Base-by-base conservation (phyloP, 2,797 vertebrate species). In the Sebastes vulpes region DNA sequence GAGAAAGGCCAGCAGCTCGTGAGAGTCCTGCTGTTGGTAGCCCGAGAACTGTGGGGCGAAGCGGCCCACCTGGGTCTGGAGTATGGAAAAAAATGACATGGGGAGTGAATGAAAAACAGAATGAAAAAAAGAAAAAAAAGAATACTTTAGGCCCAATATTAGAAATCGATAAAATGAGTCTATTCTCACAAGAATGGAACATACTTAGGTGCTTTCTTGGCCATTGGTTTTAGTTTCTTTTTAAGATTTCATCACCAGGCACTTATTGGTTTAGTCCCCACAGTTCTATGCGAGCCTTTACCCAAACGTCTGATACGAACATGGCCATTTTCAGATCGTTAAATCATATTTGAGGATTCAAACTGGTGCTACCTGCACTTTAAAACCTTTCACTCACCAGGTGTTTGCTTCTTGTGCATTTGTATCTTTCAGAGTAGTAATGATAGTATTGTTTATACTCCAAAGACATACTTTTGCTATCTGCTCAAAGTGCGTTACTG, bases 41-140 rank as follows among this genome's bases (percentile, higher is more conserved):
- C 99, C 99, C 61, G 98, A 99, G 93, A 99, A 99, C 56, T 99
- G 99, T 8, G 99, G 98, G 32, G 99, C 99, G 75, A 99, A 99
- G 59, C 97, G 97, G 81, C 99, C 99, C 86, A 99, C 99, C 86
- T 99, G 98, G 65, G 98, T 99, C 99, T 99, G 83, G 1, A 58
- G 8, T 65, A 59, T 2, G 3, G 9, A 56, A 38, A 35, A 50
- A 57, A 35, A 54, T 12, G 5, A 28, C 32, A 67, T 2, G 4
- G 10, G 10, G 1, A 25, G 1, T 18, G 3, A 5, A 5, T 8
- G n/a, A 72, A 58, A 58, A 29, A 26, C 4, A 16, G 2, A 1
- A 12, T 3, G 14, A 23, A 64, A 16, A 50, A 4, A 5, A 38
- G 3, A 9, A 18, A 42, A 42, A 52, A 9, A 2, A 9, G n/a